Evolutionary conservation across 2,888 invertebrate species (phyloP).

Genomic region (Phyllotreta cruciferae): DNA sequence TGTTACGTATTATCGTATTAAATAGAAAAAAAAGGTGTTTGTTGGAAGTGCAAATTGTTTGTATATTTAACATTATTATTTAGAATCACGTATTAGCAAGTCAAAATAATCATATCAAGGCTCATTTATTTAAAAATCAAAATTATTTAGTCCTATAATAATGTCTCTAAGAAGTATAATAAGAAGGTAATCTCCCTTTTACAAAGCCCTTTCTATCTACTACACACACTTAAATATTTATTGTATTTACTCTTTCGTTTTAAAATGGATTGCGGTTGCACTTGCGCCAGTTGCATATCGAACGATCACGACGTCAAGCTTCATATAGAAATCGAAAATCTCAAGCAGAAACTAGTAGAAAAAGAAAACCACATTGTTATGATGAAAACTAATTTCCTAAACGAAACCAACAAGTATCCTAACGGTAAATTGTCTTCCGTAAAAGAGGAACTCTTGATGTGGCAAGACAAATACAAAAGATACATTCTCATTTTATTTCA

Average conservation of each 20-base stretch:
- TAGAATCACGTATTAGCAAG: no score
- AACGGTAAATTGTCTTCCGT: constrained; percentile 79
- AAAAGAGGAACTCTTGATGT: constrained; percentile 83
- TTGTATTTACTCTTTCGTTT: constrained; percentile 32
- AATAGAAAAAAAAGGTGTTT: no score
- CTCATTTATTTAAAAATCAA: no score
- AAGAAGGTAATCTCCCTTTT: constrained; percentile 7
- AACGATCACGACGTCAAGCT: constrained; percentile 70
- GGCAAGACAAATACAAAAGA: constrained; percentile 94
- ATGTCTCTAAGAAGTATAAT: constrained; percentile 41
- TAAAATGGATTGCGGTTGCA: constrained; percentile 71
- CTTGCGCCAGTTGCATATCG: constrained; percentile 63
- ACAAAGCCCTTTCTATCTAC: background rate
- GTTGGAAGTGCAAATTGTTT: no score
- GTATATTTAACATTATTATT: no score
- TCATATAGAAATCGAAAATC: constrained; percentile 85
- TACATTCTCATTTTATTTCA: no score
- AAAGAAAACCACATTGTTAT: constrained; percentile 83
- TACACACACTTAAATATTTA: background rate
- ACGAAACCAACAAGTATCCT: constrained; percentile 64
- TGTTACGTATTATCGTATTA: no score
- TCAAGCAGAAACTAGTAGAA: constrained; percentile 82
- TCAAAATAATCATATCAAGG: no score
- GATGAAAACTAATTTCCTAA: constrained; percentile 86
- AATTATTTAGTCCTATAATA: no score